A percentile compares a stretch with the other conserved stretches of the same genome.
Conservation (phyloP, 2,113 vertebrate genomes). For the Pelobates fuscus region DNA sequence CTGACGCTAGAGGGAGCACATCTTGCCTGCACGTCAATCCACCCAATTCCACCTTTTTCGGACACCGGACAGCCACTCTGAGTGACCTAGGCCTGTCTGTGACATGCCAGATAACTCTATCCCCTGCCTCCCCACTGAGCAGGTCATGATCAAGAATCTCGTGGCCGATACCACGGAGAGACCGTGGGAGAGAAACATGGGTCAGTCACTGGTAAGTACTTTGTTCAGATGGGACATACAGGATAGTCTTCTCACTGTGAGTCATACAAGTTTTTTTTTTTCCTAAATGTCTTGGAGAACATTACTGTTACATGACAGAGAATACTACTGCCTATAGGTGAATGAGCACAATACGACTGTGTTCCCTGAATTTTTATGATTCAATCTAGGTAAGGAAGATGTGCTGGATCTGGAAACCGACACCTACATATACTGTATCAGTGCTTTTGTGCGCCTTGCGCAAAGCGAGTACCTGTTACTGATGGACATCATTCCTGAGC, state of each 20-base stretch:
- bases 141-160: slow-evolving; percentile 92
- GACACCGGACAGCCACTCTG: slow-evolving; percentile 43
- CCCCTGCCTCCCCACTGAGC: slow-evolving; percentile 73
- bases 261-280: too few species aligned
- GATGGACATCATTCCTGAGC: slow-evolving; percentile 87
- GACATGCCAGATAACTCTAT: slow-evolving; percentile 65
- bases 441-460: slow-evolving; percentile 93
- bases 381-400: slow-evolving; percentile 86
- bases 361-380: not conserved
- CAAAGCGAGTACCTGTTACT: slow-evolving; percentile 93
- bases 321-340: too few species aligned
- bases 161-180: slow-evolving; percentile 87
- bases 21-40: not conserved
- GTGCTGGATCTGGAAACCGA: slow-evolving; percentile 92
- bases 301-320: too few species aligned
- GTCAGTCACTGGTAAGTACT: slow-evolving; percentile 82
- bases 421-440: slow-evolving; percentile 94
- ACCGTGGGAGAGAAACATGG: slow-evolving; percentile 89
- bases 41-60: not conserved
- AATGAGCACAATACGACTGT: not conserved
- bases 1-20: not conserved
- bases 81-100: slow-evolving; percentile 14
- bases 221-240: not conserved
- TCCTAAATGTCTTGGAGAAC: too few species aligned
- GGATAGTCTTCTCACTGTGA: not conserved